A percentile compares a stretch with the other conserved stretches of the same genome.
Evolutionary conservation across 2,113 vertebrate species (phyloP).

Genomic region (Pteruthius melanotis): DNA sequence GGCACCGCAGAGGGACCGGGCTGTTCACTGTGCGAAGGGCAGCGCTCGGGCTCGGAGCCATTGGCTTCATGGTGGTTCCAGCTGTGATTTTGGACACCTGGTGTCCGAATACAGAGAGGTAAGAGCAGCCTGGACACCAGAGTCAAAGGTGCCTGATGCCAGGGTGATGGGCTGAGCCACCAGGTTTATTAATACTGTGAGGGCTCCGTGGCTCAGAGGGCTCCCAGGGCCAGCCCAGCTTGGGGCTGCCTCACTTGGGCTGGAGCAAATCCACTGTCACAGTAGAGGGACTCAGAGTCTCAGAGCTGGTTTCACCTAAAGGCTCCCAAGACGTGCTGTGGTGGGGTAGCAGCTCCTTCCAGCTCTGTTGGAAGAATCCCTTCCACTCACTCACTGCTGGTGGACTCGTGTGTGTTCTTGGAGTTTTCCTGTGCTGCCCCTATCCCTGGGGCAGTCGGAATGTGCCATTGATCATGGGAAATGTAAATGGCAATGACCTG

Average conservation of each 20-base stretch:
- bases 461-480: neutral
- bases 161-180: neutral
- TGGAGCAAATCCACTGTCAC: neutral
- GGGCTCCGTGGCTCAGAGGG: neutral
- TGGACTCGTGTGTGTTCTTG: neutral
- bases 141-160: fast-evolving
- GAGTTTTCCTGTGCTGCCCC: neutral
- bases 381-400: neutral
- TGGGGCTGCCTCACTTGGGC: neutral
- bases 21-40: neutral
- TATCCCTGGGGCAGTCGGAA: neutral
- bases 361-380: neutral
- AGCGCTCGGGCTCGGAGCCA: fast-evolving
- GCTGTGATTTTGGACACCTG: neutral
- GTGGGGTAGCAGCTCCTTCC: neutral
- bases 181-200: neutral
- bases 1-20: neutral
- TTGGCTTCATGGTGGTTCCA: neutral
- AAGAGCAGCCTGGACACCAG: fast-evolving
- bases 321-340: neutral
- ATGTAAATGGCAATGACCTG: neutral
- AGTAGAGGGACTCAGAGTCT: neutral
- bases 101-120: neutral
- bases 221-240: neutral
- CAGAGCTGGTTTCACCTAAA: neutral